Conservation (phyloP, 2,113 vertebrate genomes). For the Chlamydotis undulata region DNA sequence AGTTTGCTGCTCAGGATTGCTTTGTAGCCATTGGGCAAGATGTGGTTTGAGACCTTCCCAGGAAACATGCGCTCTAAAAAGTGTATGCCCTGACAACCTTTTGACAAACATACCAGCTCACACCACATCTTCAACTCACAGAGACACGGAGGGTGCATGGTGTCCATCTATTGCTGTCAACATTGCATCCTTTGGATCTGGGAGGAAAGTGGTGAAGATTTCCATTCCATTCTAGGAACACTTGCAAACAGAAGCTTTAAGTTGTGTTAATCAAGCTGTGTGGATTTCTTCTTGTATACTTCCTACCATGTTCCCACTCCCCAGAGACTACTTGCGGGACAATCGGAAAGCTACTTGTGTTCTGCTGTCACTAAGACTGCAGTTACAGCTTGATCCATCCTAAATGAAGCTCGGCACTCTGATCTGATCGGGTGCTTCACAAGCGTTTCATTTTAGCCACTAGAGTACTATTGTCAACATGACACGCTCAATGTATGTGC, state of each 20-base stretch:
- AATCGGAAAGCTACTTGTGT: neutral
- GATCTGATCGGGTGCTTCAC: neutral
- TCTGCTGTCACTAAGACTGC: neutral
- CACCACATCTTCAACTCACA: neutral
- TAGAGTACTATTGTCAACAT: neutral
- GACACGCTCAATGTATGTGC: neutral
- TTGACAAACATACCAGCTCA: slow-evolving; percentile 20
- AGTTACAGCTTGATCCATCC: neutral
- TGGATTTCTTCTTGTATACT: neutral
- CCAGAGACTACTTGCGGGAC: neutral
- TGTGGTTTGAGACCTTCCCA: slow-evolving; percentile 10
- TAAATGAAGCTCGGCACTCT: neutral
- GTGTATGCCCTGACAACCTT: neutral
- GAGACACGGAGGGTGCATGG: neutral
- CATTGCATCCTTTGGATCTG: slow-evolving; percentile 62
- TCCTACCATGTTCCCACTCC: neutral
- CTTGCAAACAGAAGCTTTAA: neutral
- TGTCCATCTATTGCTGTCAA: slow-evolving; percentile 60
- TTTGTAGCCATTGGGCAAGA: slow-evolving; percentile 21
- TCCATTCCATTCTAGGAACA: slow-evolving; percentile 67
- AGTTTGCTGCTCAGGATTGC: slow-evolving; percentile 46
- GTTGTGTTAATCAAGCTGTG: neutral
- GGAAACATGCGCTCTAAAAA: neutral
- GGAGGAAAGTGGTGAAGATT: slow-evolving; percentile 73
- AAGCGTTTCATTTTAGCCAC: neutral